Evolutionary conservation across 2,113 vertebrate species (phyloP), one percentile per base, ranked within the genome.

Genomic region (Tylochromis polylepis): DNA sequence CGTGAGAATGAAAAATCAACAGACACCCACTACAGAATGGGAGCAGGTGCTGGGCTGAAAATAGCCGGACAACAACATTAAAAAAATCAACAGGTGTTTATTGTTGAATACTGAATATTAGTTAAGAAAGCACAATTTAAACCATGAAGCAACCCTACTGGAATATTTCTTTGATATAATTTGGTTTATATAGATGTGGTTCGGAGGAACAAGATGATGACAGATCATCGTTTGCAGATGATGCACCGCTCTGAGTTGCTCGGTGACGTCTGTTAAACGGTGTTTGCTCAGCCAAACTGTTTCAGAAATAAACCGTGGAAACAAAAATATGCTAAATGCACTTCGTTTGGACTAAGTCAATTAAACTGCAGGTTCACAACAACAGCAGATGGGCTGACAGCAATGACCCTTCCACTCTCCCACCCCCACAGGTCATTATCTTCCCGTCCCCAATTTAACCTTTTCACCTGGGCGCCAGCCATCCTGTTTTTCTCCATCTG

Each of bases 341-440:
- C 79, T 57, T 46, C n/a, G 43, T 83, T 86, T 57, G 86, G 57
- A 60, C 82, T 82, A 87, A 87, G 79, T 88, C 93, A 27, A 90
- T 93, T 95, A 92, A 87, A 56, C 86, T 53, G 79, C 88, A 83
- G 86, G 41, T 89, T 29, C 24, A 88, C 87, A 94, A 88, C 89
- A 87, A 51, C 90, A 89, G 58, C 94, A 92, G 91, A 94, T 95
- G 93, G 90, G 82, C 86, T 4, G 82, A 22, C 59, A 4, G n/a
- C 38, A 12, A 27, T 56, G 86, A 91, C 88, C 89, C 58, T 3
- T 31, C 15, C 70, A n/a, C 29, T 80, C 55, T 43, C 62, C 12
- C 41, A 72, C 43, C 57, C 34, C 82, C 22, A 29, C 22, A 3
- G 14, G 46, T 84, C 91, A 79, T 82, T 90, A 89, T 51, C 72